Evolutionary conservation across 2,113 vertebrate genomes (phyloP).

Genomic region (Zootoca vivipara): DNA sequence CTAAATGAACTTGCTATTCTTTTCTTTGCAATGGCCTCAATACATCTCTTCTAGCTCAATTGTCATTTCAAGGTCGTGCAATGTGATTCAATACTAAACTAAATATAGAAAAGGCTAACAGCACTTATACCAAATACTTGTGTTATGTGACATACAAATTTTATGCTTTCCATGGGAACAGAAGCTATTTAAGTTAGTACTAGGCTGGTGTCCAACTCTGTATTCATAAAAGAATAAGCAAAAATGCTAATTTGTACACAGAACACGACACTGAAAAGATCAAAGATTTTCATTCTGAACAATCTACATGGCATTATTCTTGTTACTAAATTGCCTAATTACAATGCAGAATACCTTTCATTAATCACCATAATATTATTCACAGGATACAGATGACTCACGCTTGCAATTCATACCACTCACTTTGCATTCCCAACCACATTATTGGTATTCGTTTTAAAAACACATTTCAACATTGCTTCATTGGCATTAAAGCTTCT

Average conservation of each 20-base stretch:
- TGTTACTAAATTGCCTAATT: neutral
- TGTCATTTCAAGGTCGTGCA: slow-evolving; percentile 13
- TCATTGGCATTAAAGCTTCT: slow-evolving; percentile 24
- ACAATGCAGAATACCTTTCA: slow-evolving; percentile 7
- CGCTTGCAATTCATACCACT: neutral
- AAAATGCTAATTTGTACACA: neutral
- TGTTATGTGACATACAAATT: slow-evolving; percentile 61
- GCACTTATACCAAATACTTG: slow-evolving; percentile 37
- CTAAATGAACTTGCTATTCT: neutral
- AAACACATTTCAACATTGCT: neutral
- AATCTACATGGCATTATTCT: neutral
- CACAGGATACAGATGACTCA: neutral
- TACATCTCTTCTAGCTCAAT: slow-evolving; percentile 44
- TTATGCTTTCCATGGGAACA: slow-evolving; percentile 43
- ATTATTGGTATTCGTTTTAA: neutral
- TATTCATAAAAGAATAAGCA: neutral
- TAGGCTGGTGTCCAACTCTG: neutral
- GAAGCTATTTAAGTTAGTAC: neutral
- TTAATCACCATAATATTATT: neutral
- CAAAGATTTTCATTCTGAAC: slow-evolving; percentile 19
- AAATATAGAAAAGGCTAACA: slow-evolving; percentile 36
- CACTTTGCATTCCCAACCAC: neutral
- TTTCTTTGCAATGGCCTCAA: neutral
- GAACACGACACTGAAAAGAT: neutral
- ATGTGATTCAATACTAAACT: neutral